These are phyloP conservation scores for Girardia tigrina DNA, from an alignment of 2,888 invertebrate genomes.

Conservation along the genomic window DNA sequence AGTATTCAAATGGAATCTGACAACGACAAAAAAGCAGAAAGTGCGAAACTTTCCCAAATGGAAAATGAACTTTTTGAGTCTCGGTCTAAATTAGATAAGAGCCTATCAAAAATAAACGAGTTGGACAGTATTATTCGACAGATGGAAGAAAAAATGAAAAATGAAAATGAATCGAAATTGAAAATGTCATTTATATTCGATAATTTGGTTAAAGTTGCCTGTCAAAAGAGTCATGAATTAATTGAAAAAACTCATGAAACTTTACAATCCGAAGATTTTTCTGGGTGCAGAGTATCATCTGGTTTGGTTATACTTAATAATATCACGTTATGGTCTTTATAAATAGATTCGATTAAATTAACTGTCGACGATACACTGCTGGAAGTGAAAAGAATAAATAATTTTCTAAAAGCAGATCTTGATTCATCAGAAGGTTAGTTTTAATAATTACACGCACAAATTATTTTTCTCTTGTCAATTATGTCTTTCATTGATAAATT, in stretches of 20 bases:
- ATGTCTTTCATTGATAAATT: too few relatives aligned
- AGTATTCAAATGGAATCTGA: not conserved
- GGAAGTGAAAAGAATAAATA: not conserved
- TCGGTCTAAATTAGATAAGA: not conserved
- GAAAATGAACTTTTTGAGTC: not conserved
- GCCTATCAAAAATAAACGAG: not conserved
- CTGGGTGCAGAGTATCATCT: not conserved
- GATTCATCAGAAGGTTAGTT: not conserved
- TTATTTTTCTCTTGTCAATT: too few relatives aligned
- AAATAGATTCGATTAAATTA: not conserved
- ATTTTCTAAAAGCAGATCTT: not conserved
- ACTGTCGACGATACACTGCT: not conserved
- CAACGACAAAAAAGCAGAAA: slow-evolving; percentile 10
- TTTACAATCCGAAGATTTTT: not conserved
- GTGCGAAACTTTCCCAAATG: not conserved
- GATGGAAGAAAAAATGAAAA: not conserved
- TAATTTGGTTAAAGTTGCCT: not conserved
- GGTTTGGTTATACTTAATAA: not conserved
- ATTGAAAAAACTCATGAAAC: slow-evolving; percentile 12
- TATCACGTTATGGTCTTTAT: not conserved
- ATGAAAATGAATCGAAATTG: not conserved
- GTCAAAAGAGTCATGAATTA: not conserved
- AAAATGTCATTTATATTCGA: not conserved
- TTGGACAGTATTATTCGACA: not conserved
- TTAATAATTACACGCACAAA: too few relatives aligned